Evolutionary conservation across 2,113 vertebrate genomes (phyloP), one percentile per base, ranked within the genome.

Genomic region (Mastomys coucha): DNA sequence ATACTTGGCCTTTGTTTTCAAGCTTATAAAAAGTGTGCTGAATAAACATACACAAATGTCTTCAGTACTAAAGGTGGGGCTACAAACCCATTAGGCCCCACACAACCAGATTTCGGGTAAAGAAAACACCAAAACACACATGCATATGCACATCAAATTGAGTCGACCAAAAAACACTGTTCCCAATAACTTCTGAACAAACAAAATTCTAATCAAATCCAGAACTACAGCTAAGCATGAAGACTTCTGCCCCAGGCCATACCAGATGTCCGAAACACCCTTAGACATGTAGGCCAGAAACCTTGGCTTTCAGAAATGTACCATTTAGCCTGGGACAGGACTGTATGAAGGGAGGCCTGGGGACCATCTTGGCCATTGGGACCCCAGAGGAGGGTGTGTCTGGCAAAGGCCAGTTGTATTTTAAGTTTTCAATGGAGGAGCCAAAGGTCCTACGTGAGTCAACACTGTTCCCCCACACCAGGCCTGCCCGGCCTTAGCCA

Each of bases 201-300:
- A 96, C 77, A 92, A 85, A 96, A 82, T 56, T 84, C 72, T 94
- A 94, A 98, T 96, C 89, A 94, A 93, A 94, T 89, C 96, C 96
- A 98, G 95, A 95, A 56, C 95, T 22, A 2, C 4, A 22, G 67
- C 14, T 17, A 58, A 45, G n/a, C 16, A 49, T 33, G 7, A 56
- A 77, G 80, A 31, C 56, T 45, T 33, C 53, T 77, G 65, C 90
- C 65, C 67, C 16, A 4, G 42, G 89, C 92, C 5, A 2, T 36
- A 75, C 26, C 92, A 82, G 86, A 85, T 82, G 88, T 45, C 63
- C 33, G 56, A 36, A 69, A 31, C 2, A 65, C 14, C 45, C 28
- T 45, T 26, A 45, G 26, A 80, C 39, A 49, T 1, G 20, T 58
- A 92, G n/a, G 58, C 67, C 3, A 24, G 65, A 85, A 80, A 73